phyloP scores from a whole-genome alignment of 2,113 vertebrate genomes.

The Ictalurus punctatus region DNA sequence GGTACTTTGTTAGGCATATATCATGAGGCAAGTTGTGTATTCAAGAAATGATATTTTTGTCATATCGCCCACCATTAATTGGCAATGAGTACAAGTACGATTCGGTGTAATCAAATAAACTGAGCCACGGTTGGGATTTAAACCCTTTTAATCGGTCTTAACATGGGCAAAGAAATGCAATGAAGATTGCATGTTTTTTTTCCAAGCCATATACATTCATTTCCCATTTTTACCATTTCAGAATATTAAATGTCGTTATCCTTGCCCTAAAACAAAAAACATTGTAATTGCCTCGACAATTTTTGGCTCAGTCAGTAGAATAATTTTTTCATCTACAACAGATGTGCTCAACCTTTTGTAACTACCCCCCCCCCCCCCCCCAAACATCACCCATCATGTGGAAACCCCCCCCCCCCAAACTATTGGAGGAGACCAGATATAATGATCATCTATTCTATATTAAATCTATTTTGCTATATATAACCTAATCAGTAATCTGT shows the following conservation, averaged over 20 bases:
- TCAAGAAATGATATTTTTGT: background rate
- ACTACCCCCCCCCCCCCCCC: too few relatives aligned
- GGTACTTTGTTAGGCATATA: background rate
- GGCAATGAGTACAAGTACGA: background rate
- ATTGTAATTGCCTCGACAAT: background rate
- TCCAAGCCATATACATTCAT: background rate
- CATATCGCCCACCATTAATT: background rate
- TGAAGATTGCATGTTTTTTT: background rate
- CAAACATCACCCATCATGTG: too few relatives aligned
- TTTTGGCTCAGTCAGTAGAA: background rate
- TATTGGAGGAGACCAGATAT: too few relatives aligned
- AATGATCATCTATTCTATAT: too few relatives aligned
- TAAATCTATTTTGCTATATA: too few relatives aligned
- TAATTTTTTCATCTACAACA: background rate
- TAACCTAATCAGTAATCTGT: too few relatives aligned
- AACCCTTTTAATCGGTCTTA: background rate
- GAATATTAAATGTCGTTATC: background rate
- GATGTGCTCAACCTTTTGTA: too few relatives aligned
- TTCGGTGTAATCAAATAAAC: background rate
- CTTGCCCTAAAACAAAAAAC: background rate
- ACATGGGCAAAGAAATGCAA: background rate
- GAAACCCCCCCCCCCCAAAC: too few relatives aligned
- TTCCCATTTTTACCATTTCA: background rate
- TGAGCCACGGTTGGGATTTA: background rate
- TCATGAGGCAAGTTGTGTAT: background rate